Conservation (phyloP, 2,888 invertebrate species). For the Pristionchus fissidentatus region DNA sequence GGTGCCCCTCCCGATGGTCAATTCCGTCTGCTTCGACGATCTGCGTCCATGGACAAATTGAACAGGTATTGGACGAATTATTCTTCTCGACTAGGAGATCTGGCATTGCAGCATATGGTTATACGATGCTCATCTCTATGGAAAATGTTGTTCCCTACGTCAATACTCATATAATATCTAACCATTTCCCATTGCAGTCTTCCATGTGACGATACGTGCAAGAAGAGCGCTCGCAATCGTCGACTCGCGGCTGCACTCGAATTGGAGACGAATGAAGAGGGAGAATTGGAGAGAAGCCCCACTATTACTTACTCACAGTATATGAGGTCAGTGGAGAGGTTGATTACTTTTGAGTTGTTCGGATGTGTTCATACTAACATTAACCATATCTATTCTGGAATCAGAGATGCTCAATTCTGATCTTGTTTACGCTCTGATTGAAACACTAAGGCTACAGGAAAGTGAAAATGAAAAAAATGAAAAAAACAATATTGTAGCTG, state of each 20-base stretch:
- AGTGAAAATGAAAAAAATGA: not conserved
- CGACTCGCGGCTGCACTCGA: conserved; percentile 91
- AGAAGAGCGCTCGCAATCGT: conserved; percentile 88
- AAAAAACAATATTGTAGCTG: not conserved
- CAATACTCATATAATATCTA: not conserved
- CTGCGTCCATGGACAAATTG: conserved; percentile 52
- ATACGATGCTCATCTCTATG: not conserved
- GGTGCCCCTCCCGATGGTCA: conserved; percentile 32
- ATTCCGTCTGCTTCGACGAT: conserved; percentile 45
- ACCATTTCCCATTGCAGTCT: conserved; percentile 79
- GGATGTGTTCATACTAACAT: not conserved
- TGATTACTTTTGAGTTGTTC: not conserved
- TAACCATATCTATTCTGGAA: not conserved
- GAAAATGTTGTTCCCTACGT: no score
- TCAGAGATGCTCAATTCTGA: no score
- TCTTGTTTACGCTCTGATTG: not conserved
- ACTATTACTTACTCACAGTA: conserved; percentile 60
- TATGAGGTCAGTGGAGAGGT: conserved; percentile 46
- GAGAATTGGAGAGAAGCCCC: conserved; percentile 56
- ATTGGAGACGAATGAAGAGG: conserved; percentile 83
- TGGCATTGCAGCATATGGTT: not conserved
- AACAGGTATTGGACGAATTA: conserved; percentile 38
- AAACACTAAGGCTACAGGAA: not conserved
- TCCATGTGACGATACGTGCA: conserved; percentile 94
- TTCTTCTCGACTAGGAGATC: not conserved